Conservation (phyloP, 2,888 invertebrate genomes). For the Dryobotodes eremita region DNA sequence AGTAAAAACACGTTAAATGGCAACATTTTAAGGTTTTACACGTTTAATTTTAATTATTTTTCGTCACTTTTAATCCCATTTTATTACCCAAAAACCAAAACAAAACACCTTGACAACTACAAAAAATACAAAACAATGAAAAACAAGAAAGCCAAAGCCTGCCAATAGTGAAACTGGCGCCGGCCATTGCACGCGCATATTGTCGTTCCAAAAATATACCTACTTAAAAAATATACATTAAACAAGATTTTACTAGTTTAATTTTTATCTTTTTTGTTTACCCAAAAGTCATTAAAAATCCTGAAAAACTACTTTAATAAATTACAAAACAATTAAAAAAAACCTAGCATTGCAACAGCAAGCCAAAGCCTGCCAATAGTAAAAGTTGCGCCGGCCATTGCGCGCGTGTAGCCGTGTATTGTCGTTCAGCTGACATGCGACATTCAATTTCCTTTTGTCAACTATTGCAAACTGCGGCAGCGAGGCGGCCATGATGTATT, state of each 20-base stretch:
- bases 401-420: slow-evolving; percentile 33
- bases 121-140: slow-evolving; percentile 36
- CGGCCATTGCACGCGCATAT: slow-evolving; percentile 37
- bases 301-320: not conserved
- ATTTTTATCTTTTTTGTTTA: too few species aligned
- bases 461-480: slow-evolving; percentile 61
- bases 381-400: slow-evolving; percentile 44
- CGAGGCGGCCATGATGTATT: slow-evolving; percentile 44
- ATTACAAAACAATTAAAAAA: slow-evolving; percentile 37
- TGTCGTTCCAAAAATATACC: slow-evolving; percentile 31
- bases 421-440: slow-evolving; percentile 61
- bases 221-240: too few species aligned
- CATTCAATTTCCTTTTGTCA: slow-evolving; percentile 78
- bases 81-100: not conserved
- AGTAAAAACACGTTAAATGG: not conserved
- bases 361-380: slow-evolving; percentile 41
- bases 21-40: not conserved
- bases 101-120: not conserved
- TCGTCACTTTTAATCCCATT: accelerated
- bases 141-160: slow-evolving; percentile 26
- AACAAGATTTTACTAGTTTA: too few species aligned
- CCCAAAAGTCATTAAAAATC: not conserved
- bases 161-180: slow-evolving; percentile 50
- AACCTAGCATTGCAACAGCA: slow-evolving; percentile 10
- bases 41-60: not conserved